Conservation (phyloP, 1,140 invertebrate species). For the Lepidurus couesii region DNA sequence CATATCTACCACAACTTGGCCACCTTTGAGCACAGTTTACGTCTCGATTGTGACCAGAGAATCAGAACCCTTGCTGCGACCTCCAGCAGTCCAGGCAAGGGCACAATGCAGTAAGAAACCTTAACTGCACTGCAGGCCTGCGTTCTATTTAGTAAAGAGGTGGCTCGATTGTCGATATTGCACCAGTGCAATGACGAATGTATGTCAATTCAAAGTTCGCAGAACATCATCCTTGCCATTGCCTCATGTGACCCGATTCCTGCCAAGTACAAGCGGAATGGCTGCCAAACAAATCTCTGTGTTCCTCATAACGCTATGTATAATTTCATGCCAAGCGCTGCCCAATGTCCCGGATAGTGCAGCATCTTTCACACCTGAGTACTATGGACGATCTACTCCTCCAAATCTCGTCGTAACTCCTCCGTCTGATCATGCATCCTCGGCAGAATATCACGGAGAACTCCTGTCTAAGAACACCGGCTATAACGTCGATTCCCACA, state of each 20-base stretch:
- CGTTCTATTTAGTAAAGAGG: not conserved
- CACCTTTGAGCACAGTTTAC: not conserved
- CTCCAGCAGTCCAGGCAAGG: not conserved
- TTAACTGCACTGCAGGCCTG: not conserved
- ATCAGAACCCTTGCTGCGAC: not conserved
- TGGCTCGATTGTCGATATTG: not conserved
- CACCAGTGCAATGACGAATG: not conserved
- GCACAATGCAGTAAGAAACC: constrained; percentile 13
- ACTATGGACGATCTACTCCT: not conserved
- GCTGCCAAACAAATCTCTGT: not conserved
- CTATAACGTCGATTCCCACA: not conserved
- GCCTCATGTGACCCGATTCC: not conserved
- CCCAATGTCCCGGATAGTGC: not conserved
- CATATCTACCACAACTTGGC: not conserved
- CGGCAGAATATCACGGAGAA: not conserved
- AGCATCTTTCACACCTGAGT: not conserved
- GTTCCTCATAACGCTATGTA: not conserved
- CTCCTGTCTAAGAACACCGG: not conserved
- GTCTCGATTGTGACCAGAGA: not conserved
- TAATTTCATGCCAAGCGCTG: not conserved
- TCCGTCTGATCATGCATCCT: not conserved
- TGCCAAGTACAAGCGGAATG: not conserved
- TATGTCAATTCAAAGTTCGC: not conserved
- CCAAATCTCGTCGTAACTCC: not conserved
- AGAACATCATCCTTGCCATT: not conserved